Evolutionary conservation across 2,888 invertebrate genomes (phyloP).

Genomic region (Sipha maydis): DNA sequence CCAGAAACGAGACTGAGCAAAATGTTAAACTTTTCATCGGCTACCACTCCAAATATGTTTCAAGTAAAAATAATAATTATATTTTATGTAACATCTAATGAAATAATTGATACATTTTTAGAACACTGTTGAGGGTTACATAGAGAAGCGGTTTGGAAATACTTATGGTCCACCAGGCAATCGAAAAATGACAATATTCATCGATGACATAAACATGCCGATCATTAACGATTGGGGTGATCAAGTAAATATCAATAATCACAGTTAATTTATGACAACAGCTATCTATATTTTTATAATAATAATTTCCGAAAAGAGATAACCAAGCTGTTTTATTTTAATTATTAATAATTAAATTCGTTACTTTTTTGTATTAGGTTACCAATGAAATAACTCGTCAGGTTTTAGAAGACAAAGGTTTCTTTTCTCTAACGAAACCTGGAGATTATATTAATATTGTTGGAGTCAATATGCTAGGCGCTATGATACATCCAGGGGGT

Average conservation of each 20-base stretch:
- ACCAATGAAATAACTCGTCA: slow-evolving; percentile 96
- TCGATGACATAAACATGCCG: slow-evolving; percentile 95
- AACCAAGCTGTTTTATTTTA: no score
- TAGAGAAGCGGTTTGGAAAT: slow-evolving; percentile 93
- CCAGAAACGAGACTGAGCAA: slow-evolving; percentile 84
- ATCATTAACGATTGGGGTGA: slow-evolving; percentile 97
- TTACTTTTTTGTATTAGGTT: slow-evolving; percentile 66
- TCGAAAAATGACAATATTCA: slow-evolving; percentile 91
- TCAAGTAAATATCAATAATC: slow-evolving; percentile 71
- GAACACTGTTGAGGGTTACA: slow-evolving; percentile 94
- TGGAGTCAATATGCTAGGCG: slow-evolving; percentile 92
- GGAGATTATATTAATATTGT: slow-evolving; percentile 92
- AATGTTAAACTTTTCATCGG: slow-evolving; percentile 94
- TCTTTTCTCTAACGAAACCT: slow-evolving; percentile 95
- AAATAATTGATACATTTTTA: slow-evolving; percentile 68
- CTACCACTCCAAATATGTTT: slow-evolving; percentile 93
- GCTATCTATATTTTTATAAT: no score
- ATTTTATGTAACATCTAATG: not conserved
- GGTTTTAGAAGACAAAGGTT: slow-evolving; percentile 95
- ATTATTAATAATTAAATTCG: no score
- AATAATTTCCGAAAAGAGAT: no score
- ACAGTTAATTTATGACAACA: no score
- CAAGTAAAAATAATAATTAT: slow-evolving; percentile 67
- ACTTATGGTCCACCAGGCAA: slow-evolving; percentile 95
- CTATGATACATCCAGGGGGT: slow-evolving; percentile 95